These are phyloP conservation scores for Chionodraco myersi DNA, from an alignment of 2,113 vertebrate genomes.

Conservation along the genomic window DNA sequence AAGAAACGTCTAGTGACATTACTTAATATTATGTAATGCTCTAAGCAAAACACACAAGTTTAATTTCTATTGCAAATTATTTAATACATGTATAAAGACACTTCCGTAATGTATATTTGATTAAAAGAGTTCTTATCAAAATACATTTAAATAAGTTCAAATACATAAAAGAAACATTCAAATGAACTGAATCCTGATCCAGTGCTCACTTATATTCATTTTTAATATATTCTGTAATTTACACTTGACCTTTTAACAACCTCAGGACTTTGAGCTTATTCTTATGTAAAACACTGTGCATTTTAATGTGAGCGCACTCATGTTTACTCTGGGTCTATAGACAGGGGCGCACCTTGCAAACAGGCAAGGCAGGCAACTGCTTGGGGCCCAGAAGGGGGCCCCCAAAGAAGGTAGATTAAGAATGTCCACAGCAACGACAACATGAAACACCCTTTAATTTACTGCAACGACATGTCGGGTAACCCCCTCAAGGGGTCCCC, in stretches of 20 bases:
- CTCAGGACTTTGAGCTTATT: conserved; percentile 18
- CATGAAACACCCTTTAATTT: no score
- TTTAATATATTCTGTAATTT: conserved; percentile 12
- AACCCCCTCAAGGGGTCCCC: no score
- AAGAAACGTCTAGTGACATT: no score
- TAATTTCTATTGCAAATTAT: background rate
- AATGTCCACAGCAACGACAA: no score
- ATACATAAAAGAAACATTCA: no score
- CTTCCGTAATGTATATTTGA: background rate
- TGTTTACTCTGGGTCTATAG: conserved; percentile 45
- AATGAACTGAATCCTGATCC: background rate
- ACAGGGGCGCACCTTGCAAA: background rate
- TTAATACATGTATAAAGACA: background rate
- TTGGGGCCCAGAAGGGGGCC: no score
- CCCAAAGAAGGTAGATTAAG: no score
- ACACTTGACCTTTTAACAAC: conserved; percentile 30
- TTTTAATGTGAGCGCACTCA: conserved; percentile 43
- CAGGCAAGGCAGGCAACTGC: no score
- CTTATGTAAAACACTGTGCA: conserved; percentile 43
- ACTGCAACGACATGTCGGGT: no score
- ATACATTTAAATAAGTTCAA: background rate
- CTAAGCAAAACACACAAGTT: background rate
- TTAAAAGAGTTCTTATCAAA: background rate
- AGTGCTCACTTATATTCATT: background rate
- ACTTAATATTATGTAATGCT: background rate